Conservation (phyloP, 2,797 vertebrate species). For the Melanotaenia trifasciata region DNA sequence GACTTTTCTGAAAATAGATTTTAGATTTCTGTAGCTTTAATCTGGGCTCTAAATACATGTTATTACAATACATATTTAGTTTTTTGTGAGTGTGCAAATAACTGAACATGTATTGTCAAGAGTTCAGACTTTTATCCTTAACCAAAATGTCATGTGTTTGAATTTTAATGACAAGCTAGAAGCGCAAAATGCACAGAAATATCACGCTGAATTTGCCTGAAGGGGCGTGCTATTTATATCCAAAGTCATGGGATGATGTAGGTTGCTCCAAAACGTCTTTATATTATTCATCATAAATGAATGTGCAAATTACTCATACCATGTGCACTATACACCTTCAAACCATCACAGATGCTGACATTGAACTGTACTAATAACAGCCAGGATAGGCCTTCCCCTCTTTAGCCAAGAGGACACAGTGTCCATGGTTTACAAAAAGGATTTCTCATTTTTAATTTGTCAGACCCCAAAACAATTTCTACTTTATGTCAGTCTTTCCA, state of each 20-base stretch:
- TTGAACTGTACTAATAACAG: not conserved
- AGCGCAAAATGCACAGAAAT: not conserved
- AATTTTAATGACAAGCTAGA: not conserved
- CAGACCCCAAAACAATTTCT: not conserved
- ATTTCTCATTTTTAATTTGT: not conserved
- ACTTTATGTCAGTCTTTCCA: not conserved
- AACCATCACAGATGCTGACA: not conserved
- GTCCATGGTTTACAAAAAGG: not conserved
- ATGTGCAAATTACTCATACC: not conserved
- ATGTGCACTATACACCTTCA: not conserved
- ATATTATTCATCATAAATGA: slow-evolving; percentile 2
- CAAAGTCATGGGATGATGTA: not conserved
- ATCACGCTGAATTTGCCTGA: not conserved
- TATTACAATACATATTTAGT: not conserved
- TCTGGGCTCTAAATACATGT: not conserved
- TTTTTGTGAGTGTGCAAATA: not conserved
- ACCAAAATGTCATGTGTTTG: not conserved
- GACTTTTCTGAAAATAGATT: not conserved
- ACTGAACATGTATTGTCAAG: not conserved
- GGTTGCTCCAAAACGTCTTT: not conserved
- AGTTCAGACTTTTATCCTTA: not conserved
- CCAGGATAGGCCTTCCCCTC: not conserved
- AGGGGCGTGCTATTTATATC: not conserved
- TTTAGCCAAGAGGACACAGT: not conserved
- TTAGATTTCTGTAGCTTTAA: not conserved